Evolutionary conservation across 2,888 invertebrate genomes (phyloP), one percentile per base, ranked within the genome.

Genomic region (Drosophila anceps): DNA sequence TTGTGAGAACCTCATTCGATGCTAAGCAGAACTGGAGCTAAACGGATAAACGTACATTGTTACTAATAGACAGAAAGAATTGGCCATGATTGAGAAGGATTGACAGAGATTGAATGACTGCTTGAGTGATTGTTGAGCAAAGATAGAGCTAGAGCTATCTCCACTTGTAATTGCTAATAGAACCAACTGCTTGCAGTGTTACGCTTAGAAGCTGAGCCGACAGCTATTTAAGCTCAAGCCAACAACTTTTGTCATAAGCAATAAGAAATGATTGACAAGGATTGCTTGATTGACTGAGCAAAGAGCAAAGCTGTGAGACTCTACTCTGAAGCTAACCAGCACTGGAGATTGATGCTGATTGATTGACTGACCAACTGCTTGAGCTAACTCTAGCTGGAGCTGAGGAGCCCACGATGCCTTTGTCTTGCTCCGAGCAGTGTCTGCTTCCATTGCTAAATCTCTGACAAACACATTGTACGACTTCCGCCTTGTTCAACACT

Each of bases 401-500:
- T 29, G n/a, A 5, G 0, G 5, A 48, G 27, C 27, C 15, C 27
- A n/a, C 15, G 27, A 46, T 18, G 35, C 24, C 4, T 12, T 15
- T 43, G 31, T 24, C 7, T n/a, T 12, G 7, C 20, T 33, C 20
- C n/a, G 4, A 35, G 20, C 1, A 13, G 9, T 20, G 0, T 29
- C 20, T 9, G 29, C 5, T 20, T 4, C 43, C 20, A 0, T n/a
- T 31, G 8, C 35, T n/a, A 63, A 76, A 48, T 55, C 63, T 58
- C 48, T 43, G 57, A 5, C 37, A 60, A 64, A 41, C 29, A 39
- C 20, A 48, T 20, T 64, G 27, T n/a, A 44, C 39, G 27, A 37
- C 29, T 31, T 54, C 24, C 41, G 20, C n/a, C 27, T 24, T 31
- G 57, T 12, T 67, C 15, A 27, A 29, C 41, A 35, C 57, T 53